Evolutionary conservation across 2,888 invertebrate genomes (phyloP), one percentile per base, ranked within the genome.

Genomic region (Alviniconcha strummeri): DNA sequence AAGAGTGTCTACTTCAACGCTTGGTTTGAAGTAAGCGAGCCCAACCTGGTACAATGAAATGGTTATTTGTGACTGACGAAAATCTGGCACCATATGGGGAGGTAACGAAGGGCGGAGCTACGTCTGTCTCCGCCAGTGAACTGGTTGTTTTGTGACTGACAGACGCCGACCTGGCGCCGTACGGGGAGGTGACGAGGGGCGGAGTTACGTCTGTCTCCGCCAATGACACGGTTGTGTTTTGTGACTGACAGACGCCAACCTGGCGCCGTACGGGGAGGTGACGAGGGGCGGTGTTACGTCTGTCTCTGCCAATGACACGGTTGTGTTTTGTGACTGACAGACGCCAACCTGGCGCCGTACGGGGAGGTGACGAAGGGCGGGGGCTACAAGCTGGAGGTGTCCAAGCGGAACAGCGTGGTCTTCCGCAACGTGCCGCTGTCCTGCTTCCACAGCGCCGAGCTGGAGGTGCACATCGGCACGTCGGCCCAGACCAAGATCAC

Each of bases 371-470:
- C 75, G 36, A 85, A 85, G n/a, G 57, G 79, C 9, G 87, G 88
- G 4, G 90, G 90, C 54, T 91, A 90, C 88, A 90, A 89, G 84
- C 85, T 92, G 83, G 87, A 89, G 36, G 88, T 91, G 19, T 90
- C 90, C 76, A 90, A 91, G 80, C 86, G 87, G 19, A 91, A 90
- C 85, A 88, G 88, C 80, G 87, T 90, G n/a, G 89, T 86, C 78
- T 91, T 90, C 88, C 91, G 91, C 85, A 91, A 91, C 86, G 87
- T 92, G 81, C 92, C 91, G 7, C 87, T 92, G 56, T 88, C 88
- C 81, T 88, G 89, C 85, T 90, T 92, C 86, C 88, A 90, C 79
- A 91, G 91, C 83, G 91, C 90, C 7, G 92, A 92, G 81, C 84
- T 92, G 60, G 88, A 88, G 72, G 88, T 89, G 5, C 85, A 84